A percentile compares a stretch with the other conserved stretches of the same genome.
phyloP scores from a whole-genome alignment of 1,140 invertebrate species.

The Bursaphelenchus mucronatus region DNA sequence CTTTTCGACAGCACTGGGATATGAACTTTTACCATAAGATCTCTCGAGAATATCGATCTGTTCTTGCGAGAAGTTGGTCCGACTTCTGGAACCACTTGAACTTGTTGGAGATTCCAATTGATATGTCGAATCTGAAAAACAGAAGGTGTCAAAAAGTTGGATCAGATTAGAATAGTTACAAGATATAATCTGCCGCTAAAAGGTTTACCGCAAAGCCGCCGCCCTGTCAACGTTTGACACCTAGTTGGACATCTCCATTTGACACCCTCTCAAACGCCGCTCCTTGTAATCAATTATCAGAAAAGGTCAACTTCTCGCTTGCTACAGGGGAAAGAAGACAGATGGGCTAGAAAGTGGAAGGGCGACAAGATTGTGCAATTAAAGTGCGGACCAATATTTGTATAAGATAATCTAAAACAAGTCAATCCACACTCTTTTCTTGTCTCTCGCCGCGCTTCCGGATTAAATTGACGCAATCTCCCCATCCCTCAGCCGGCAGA shows the following conservation, averaged over 20 bases:
- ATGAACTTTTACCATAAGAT: constrained; percentile 66
- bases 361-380: not conserved
- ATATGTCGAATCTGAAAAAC: not conserved
- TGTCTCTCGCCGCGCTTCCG: not conserved
- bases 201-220: not conserved
- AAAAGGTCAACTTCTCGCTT: too few species aligned
- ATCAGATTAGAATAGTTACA: constrained; percentile 4
- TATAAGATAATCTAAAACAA: not conserved
- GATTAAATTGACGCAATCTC: too few species aligned
- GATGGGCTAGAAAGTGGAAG: too few species aligned
- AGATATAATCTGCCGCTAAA: not conserved
- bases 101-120: not conserved
- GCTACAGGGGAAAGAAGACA: too few species aligned
- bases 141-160: not conserved
- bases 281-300: too few species aligned
- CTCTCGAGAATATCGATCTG: constrained; percentile 98
- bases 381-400: not conserved
- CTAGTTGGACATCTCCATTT: too few species aligned
- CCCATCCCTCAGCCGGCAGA: too few species aligned
- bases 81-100: constrained; percentile 69
- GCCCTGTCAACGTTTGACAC: not conserved
- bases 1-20: constrained; percentile 28
- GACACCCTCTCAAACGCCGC: too few species aligned
- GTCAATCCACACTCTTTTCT: constrained; percentile 11
- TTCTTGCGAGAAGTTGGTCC: constrained; percentile 95